Evolutionary conservation across 2,888 invertebrate species (phyloP), one percentile per base, ranked within the genome.

Genomic region (Serrognathus titanus): DNA sequence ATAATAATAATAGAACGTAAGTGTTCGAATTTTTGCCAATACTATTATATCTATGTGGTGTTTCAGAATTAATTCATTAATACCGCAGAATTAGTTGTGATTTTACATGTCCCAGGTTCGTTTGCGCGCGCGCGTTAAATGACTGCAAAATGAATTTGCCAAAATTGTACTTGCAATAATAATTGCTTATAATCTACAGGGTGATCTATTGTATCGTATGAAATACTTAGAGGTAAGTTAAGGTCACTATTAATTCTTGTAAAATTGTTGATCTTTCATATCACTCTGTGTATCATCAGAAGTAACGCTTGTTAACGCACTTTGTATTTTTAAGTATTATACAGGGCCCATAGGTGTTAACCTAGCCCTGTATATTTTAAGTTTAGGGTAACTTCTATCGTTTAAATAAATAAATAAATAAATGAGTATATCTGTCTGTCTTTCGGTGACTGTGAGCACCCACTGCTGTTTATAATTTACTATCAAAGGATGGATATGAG

Each of bases 21-120:
- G 43, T 43, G 20, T 43, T 43, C 12, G 12, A 43, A 43, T 43
- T 43, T 43, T 43, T 11, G 43, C 43, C 43, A 43, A 43, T 43
- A 39, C 39, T 39, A 43, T 43, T 43, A 8, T 43, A 43, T 31
- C 24, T 43, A 43, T 43, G 43, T 43, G 43, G 20, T 43, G 43
- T 43, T 43, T 43, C 43, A 3, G 43, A 43, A 43, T 43, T 16
- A 16, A 43, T 11, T 39, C 5, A 6, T 31, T 31, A 31, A 31
- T 31, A 31, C 24, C 24, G 24, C 24, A 31, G 24, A 31, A 31
- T 31, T 31, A 31, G 43, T 43, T 10, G 20, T 20, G 13, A 43
- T 13, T 43, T 43, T 43, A 43, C 10, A 43, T 31, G 12, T 43
- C 43, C 13, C 20, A 16, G 12, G 20, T 43, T 43, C 16, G 16